Conservation (phyloP, 2,113 vertebrate genomes). For the Naja naja region DNA sequence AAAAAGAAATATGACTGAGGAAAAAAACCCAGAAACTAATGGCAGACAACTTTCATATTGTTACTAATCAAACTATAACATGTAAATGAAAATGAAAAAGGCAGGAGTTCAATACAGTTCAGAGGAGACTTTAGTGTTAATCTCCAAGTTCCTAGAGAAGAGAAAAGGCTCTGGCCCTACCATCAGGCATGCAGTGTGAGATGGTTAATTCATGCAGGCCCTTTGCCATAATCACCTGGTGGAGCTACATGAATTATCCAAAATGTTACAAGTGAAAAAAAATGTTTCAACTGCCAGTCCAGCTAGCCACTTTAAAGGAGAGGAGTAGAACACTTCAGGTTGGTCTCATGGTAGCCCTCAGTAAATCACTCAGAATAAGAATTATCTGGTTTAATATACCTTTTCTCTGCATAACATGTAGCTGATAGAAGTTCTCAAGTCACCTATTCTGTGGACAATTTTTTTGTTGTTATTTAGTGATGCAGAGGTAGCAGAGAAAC, state of each 20-base stretch:
- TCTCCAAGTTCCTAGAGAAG: background rate
- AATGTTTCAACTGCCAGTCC: background rate
- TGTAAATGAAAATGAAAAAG: background rate
- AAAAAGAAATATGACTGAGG: background rate
- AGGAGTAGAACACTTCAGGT: background rate
- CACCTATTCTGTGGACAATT: background rate
- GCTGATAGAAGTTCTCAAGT: background rate
- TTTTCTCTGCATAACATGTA: background rate
- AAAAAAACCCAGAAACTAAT: background rate
- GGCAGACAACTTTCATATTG: background rate
- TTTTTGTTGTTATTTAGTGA: background rate
- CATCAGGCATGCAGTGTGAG: background rate
- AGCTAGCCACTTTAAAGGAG: background rate
- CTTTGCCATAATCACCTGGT: background rate
- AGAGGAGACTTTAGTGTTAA: background rate
- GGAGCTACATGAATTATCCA: background rate
- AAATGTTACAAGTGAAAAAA: background rate
- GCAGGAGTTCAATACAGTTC: background rate
- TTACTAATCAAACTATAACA: background rate
- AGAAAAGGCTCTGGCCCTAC: background rate
- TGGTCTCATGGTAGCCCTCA: background rate
- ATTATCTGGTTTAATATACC: background rate
- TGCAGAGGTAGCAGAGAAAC: background rate
- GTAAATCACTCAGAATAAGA: background rate
- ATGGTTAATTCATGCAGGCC: background rate